Evolutionary conservation across 2,888 invertebrate species (phyloP).

Genomic region (Sphaerophoria taeniata): DNA sequence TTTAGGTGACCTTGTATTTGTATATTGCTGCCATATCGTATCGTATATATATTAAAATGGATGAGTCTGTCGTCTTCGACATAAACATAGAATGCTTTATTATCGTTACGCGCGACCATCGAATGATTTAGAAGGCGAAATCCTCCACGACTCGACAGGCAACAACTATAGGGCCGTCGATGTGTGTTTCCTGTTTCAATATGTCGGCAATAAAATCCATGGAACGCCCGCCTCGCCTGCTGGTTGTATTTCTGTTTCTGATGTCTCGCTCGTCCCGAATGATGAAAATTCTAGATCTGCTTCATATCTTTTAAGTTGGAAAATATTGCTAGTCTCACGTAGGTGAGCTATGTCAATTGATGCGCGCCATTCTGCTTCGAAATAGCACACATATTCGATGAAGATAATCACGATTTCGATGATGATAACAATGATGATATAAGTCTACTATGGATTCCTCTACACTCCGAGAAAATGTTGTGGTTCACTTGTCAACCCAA

Average conservation of each 20-base stretch:
- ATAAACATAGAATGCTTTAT: constrained; percentile 65
- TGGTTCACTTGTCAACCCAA: too few relatives aligned
- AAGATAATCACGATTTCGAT: constrained; percentile 18
- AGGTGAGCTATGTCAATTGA: constrained; percentile 71
- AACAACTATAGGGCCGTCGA: constrained; percentile 19
- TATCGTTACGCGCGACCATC: constrained; percentile 54
- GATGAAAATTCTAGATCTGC: constrained; percentile 32
- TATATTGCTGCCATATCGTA: not conserved
- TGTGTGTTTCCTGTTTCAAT: constrained; percentile 56
- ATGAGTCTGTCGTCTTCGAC: constrained; percentile 65
- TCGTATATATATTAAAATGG: constrained; percentile 36
- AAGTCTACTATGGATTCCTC: not conserved
- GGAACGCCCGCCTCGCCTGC: constrained; percentile 32
- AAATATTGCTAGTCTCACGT: constrained; percentile 56
- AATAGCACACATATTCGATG: constrained; percentile 32
- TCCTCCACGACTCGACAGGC: constrained; percentile 2
- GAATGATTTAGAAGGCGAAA: constrained; percentile 56
- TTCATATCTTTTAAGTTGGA: constrained; percentile 23
- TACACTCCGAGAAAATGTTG: constrained; percentile 2
- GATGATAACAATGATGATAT: constrained; percentile 17
- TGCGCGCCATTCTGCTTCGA: constrained; percentile 53
- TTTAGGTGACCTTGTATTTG: constrained; percentile 54
- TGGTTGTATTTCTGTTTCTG: not conserved
- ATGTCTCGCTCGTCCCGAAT: constrained; percentile 1
- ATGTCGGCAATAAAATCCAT: constrained; percentile 52